These are phyloP conservation scores for Caerostris extrusa DNA, from an alignment of 1,140 invertebrate species.

Conservation along the genomic window DNA sequence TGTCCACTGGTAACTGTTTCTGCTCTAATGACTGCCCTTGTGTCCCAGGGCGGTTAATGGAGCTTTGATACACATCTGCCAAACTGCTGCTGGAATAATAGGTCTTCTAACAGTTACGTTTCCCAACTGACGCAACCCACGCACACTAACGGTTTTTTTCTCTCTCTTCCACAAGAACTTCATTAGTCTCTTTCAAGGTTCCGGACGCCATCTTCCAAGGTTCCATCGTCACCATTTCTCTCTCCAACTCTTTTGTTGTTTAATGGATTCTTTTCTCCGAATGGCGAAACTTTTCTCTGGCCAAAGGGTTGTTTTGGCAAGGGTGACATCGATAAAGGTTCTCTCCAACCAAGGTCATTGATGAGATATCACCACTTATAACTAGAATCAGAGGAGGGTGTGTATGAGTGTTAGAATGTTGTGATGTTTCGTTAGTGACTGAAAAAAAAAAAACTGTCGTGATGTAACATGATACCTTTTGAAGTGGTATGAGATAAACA, in stretches of 20 bases:
- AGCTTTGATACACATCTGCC: slow-evolving; percentile 11
- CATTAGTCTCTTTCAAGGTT: slow-evolving; percentile 31
- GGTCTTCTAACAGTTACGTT: neutral
- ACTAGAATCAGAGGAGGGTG: neutral
- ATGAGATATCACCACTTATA: neutral
- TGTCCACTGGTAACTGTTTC: neutral
- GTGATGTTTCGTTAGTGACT: neutral
- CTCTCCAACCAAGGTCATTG: neutral
- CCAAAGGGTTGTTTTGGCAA: neutral
- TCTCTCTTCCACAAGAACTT: neutral
- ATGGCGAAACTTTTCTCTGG: neutral
- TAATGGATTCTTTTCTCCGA: neutral
- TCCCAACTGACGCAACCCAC: neutral
- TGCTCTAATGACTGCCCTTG: neutral
- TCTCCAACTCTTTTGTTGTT: neutral
- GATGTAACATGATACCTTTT: neutral
- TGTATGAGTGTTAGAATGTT: neutral
- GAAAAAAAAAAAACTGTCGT: neutral
- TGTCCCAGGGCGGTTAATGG: neutral
- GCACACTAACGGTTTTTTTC: neutral
- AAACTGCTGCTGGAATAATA: neutral
- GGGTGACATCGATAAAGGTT: neutral
- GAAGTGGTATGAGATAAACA: neutral
- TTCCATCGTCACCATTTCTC: neutral
- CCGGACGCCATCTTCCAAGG: slow-evolving; percentile 1